A percentile compares a stretch with the other conserved stretches of the same genome.
phyloP scores from a whole-genome alignment of 2,797 vertebrate species.

The Graptemys geographica region DNA sequence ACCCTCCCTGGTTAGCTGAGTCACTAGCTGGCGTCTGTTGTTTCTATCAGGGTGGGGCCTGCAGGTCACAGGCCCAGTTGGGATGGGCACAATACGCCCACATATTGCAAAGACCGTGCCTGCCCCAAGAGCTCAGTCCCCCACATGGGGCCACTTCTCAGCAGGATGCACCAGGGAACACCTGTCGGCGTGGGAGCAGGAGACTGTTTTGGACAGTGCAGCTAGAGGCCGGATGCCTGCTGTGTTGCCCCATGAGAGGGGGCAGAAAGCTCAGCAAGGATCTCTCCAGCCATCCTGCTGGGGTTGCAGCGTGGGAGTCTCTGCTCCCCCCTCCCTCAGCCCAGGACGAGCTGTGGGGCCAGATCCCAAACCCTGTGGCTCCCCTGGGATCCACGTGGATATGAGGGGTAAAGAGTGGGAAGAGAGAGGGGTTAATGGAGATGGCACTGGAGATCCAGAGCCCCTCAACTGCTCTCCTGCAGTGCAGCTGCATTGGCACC shows the following conservation, averaged over 20 bases:
- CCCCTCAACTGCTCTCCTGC: background rate
- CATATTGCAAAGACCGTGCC: background rate
- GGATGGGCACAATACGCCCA: no score
- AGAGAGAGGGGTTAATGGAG: background rate
- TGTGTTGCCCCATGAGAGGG: background rate
- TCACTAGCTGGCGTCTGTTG: background rate
- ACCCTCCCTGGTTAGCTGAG: background rate
- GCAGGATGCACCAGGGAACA: background rate
- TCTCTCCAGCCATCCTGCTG: background rate
- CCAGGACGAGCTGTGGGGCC: background rate
- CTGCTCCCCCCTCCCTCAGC: rapidly evolving
- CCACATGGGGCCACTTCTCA: background rate
- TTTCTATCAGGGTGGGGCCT: background rate
- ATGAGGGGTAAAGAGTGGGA: background rate
- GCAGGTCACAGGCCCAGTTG: background rate
- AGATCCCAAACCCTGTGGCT: background rate
- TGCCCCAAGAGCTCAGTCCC: background rate
- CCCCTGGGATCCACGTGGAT: no score
- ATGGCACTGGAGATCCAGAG: background rate
- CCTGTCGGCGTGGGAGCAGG: background rate
- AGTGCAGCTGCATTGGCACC: background rate
- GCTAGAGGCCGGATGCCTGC: rapidly evolving
- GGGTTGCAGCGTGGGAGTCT: background rate
- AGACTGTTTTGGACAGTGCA: background rate
- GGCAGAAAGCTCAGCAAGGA: background rate